phyloP scores from a whole-genome alignment of 1,140 invertebrate species.

The Achroia grisella region DNA sequence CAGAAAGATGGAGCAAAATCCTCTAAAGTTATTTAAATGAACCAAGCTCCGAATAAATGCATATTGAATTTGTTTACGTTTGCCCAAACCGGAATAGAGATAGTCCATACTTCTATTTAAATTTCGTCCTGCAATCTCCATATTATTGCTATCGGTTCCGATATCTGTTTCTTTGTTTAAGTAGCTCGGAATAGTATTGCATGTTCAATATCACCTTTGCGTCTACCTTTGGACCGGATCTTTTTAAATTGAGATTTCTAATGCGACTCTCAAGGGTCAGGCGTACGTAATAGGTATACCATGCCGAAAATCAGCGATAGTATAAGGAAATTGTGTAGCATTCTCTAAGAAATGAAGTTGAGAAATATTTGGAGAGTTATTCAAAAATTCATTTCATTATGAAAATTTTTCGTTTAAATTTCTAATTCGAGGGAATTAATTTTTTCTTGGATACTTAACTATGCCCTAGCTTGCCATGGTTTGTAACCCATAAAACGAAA shows the following conservation, averaged over 20 bases:
- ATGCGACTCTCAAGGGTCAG: too few species aligned
- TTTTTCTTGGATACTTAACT: too few species aligned
- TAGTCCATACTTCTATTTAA: slow-evolving; percentile 41
- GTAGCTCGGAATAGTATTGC: neutral
- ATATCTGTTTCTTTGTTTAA: slow-evolving; percentile 1
- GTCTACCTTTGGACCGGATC: neutral
- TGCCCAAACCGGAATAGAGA: slow-evolving; percentile 37
- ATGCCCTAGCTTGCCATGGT: too few species aligned
- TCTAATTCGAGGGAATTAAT: too few species aligned
- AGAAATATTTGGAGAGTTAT: too few species aligned
- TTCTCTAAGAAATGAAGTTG: too few species aligned
- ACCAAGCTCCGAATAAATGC: slow-evolving; percentile 35
- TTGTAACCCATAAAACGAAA: too few species aligned
- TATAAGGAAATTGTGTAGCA: too few species aligned
- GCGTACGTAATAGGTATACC: too few species aligned
- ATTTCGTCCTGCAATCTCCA: slow-evolving; percentile 18
- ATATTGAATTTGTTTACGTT: slow-evolving; percentile 60
- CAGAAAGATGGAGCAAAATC: slow-evolving; percentile 27
- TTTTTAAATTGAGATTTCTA: neutral
- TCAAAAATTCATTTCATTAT: too few species aligned
- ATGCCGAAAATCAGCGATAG: too few species aligned
- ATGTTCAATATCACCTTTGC: neutral
- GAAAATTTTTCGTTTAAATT: too few species aligned
- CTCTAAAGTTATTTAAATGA: slow-evolving; percentile 56
- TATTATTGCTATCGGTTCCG: neutral